A percentile compares a stretch with the other conserved stretches of the same genome.
phyloP scores from a whole-genome alignment of 1,140 invertebrate species.

The Drosophila bocqueti region DNA sequence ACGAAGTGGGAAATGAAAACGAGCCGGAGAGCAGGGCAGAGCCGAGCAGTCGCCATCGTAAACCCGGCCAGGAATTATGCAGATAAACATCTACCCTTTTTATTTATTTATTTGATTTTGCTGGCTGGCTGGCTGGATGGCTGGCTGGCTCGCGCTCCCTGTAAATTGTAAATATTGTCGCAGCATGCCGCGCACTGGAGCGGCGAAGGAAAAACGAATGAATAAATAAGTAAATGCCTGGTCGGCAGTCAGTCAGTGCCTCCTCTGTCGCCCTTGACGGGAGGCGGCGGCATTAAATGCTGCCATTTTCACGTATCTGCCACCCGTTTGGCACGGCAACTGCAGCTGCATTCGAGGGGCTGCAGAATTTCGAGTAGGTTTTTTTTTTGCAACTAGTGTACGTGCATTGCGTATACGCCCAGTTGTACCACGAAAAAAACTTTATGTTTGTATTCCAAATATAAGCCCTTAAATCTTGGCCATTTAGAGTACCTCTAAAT shows the following conservation, averaged over 20 bases:
- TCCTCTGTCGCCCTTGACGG: constrained; percentile 39
- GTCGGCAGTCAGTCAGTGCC: constrained; percentile 12
- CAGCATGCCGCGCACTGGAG: constrained; percentile 64
- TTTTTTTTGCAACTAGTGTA: background rate
- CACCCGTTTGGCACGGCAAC: constrained; percentile 17
- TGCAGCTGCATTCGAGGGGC: constrained; percentile 15
- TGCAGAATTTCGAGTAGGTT: constrained; percentile 8
- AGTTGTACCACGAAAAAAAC: background rate
- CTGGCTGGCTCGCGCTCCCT: constrained; percentile 46
- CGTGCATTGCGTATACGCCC: constrained; percentile 37
- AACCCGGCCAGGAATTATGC: constrained; percentile 78
- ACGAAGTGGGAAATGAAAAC: constrained; percentile 13
- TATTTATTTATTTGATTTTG: constrained; percentile 81
- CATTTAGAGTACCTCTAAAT: background rate
- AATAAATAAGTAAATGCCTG: constrained; percentile 58
- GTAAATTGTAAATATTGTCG: constrained; percentile 78
- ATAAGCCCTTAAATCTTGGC: background rate
- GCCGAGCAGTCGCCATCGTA: constrained; percentile 54
- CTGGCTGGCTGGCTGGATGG: constrained; percentile 12
- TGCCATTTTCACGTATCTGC: constrained; percentile 44
- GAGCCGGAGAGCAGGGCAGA: constrained; percentile 6
- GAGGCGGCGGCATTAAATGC: constrained; percentile 46
- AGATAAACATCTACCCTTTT: constrained; percentile 82
- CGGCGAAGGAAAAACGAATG: constrained; percentile 49
- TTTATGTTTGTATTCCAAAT: background rate